Evolutionary conservation across 37 sponge, comb jelly and placozoan species (phyloP).

Genomic region (Halichondria panicea): DNA sequence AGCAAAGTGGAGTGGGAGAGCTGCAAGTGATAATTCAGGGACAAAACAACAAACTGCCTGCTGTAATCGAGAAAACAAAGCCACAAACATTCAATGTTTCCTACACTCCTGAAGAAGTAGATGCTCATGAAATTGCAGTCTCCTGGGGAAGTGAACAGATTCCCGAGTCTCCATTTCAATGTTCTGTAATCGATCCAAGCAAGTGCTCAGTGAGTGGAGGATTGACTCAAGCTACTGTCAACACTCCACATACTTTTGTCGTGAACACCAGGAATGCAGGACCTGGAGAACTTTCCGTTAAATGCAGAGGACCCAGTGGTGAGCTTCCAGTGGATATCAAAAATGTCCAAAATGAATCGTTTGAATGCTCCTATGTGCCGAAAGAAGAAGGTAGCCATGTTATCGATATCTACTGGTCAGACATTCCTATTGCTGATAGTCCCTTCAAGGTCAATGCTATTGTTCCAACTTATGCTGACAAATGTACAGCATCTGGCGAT

Average conservation of each 20-base stretch:
- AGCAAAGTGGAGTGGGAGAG: slow-evolving; percentile 55
- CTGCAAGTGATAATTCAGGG: slow-evolving; percentile 29
- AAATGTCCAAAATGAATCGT: not conserved
- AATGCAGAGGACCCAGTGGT: slow-evolving; percentile 1
- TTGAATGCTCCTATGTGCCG: slow-evolving; percentile 39
- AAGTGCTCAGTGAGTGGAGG: slow-evolving; percentile 58
- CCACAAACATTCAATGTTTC: slow-evolving; percentile 17
- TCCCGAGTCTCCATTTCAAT: slow-evolving; percentile 47
- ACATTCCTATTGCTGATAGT: slow-evolving; percentile 51
- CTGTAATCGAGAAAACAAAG: slow-evolving; percentile 3
- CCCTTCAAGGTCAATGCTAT: slow-evolving; percentile 80
- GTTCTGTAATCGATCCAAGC: slow-evolving; percentile 35
- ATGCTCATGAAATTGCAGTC: slow-evolving; percentile 16
- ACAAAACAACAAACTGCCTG: slow-evolving; percentile 15
- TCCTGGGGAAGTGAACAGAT: slow-evolving; percentile 41
- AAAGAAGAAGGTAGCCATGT: slow-evolving; percentile 39
- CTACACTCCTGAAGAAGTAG: slow-evolving; percentile 54
- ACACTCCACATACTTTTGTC: slow-evolving; percentile 19
- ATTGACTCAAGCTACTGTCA: slow-evolving; percentile 29
- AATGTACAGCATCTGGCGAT: slow-evolving; percentile 24
- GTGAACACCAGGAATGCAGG: slow-evolving; percentile 56
- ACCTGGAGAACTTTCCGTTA: slow-evolving; percentile 34
- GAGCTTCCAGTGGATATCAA: slow-evolving; percentile 24
- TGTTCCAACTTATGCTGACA: slow-evolving; percentile 26
- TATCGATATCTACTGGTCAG: slow-evolving; percentile 54